A percentile compares a stretch with the other conserved stretches of the same genome.
phyloP scores from a whole-genome alignment of 1,140 invertebrate species.

The Phenacoccus solenopsis region DNA sequence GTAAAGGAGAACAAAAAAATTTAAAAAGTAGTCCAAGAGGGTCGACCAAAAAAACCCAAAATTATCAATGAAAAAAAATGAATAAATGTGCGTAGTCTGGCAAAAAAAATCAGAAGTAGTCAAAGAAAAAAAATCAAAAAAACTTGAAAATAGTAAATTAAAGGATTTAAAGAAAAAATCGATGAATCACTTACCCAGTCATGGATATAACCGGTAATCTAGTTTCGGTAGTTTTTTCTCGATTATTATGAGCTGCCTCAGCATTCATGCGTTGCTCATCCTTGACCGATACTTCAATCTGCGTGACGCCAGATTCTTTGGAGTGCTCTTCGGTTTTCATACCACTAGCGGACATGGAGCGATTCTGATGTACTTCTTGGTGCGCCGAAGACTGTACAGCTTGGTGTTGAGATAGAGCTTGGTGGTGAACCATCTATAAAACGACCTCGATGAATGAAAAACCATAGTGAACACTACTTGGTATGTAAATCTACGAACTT shows the following conservation, averaged over 20 bases:
- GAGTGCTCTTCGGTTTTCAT: neutral
- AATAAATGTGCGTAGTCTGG: too few relatives aligned
- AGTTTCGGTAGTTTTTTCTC: neutral
- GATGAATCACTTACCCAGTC: neutral
- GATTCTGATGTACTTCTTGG: slow-evolving; percentile 32
- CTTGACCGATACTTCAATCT: slow-evolving; percentile 7
- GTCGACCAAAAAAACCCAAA: too few relatives aligned
- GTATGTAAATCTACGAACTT: neutral
- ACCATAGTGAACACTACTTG: too few relatives aligned
- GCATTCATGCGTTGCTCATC: neutral
- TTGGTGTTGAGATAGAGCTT: slow-evolving; percentile 25
- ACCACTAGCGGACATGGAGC: neutral
- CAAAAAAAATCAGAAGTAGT: too few relatives aligned
- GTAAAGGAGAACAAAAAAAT: too few relatives aligned
- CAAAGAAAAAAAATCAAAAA: too few relatives aligned
- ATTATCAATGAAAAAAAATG: too few relatives aligned
- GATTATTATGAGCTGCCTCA: neutral
- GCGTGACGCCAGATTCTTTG: slow-evolving; percentile 5
- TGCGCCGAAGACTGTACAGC: slow-evolving; percentile 27
- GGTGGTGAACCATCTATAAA: slow-evolving; percentile 31
- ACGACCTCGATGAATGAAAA: neutral
- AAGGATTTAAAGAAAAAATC: neutral
- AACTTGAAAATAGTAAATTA: too few relatives aligned
- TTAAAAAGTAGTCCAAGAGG: too few relatives aligned
- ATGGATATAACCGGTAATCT: slow-evolving; percentile 11